Conservation (phyloP, 2,113 vertebrate genomes). For the Ceyx cyanopectus region DNA sequence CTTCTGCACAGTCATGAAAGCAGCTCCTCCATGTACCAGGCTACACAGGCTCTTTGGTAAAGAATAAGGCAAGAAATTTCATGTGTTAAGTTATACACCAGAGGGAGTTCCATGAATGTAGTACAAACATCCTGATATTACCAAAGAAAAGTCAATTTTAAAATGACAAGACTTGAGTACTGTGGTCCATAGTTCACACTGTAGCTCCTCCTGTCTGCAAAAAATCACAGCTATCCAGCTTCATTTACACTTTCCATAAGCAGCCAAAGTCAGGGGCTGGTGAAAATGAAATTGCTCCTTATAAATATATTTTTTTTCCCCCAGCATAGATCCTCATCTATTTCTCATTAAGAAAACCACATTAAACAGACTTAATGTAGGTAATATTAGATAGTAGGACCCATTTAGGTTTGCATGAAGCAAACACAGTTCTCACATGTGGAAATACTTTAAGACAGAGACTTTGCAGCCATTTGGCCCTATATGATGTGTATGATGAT, state of each 20-base stretch:
- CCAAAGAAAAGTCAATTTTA: slow-evolving; percentile 75
- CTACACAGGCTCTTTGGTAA: slow-evolving; percentile 33
- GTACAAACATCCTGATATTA: slow-evolving; percentile 72
- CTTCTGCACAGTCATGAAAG: slow-evolving; percentile 39
- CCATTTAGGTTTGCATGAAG: neutral
- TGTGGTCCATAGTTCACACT: slow-evolving; percentile 6
- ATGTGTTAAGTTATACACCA: slow-evolving; percentile 80
- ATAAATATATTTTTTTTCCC: neutral
- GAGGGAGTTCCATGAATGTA: slow-evolving; percentile 81
- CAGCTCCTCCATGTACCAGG: slow-evolving; percentile 34
- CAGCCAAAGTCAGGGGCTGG: neutral
- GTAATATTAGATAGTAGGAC: neutral
- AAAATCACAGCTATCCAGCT: neutral
- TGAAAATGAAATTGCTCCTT: neutral
- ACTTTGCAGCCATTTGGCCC: slow-evolving; percentile 18
- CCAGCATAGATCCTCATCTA: neutral
- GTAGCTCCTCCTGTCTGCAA: slow-evolving; percentile 16
- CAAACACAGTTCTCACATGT: slow-evolving; percentile 33
- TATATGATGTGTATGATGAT: neutral
- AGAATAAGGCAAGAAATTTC: slow-evolving; percentile 69
- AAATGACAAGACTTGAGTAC: slow-evolving; percentile 53
- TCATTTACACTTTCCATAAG: slow-evolving; percentile 48
- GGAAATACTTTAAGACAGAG: slow-evolving; percentile 20
- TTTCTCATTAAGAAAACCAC: neutral
- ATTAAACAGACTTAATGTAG: neutral